phyloP scores from a whole-genome alignment of 2,888 invertebrate species.

The Agrochola lychnidis region DNA sequence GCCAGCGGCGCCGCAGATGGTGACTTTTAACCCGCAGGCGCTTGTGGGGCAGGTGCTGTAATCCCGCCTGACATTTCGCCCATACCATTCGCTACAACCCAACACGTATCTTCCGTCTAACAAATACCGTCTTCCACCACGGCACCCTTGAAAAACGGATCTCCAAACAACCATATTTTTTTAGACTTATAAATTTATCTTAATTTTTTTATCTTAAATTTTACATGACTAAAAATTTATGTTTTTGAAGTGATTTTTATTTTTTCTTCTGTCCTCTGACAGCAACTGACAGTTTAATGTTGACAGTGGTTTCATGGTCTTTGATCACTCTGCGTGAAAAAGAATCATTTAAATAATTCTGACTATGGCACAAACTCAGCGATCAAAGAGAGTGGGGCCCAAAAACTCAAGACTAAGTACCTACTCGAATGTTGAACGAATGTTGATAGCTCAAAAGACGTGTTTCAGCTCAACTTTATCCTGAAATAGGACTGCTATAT shows the following conservation, averaged over 20 bases:
- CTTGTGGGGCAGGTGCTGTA: constrained; percentile 79
- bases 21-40: constrained; percentile 88
- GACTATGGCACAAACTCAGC: constrained; percentile 8
- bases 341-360: constrained; percentile 9
- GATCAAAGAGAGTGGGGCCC: background rate
- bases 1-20: constrained; percentile 90
- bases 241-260: constrained; percentile 32
- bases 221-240: constrained; percentile 53
- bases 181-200: constrained; percentile 43
- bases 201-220: constrained; percentile 26
- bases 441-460: background rate
- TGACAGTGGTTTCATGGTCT: constrained; percentile 14
- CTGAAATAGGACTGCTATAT: background rate
- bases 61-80: constrained; percentile 20
- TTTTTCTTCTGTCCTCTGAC: constrained; percentile 32
- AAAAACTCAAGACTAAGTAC: background rate
- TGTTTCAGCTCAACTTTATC: background rate
- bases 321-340: constrained; percentile 7
- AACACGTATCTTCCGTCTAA: constrained; percentile 18
- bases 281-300: constrained; percentile 10
- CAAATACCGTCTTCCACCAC: constrained; percentile 35
- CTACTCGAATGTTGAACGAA: background rate
- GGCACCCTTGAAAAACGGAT: constrained; percentile 48
- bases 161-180: constrained; percentile 64
- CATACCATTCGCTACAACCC: constrained; percentile 7